Conservation (phyloP, 2,797 vertebrate genomes). For the Aphelocoma californica region DNA sequence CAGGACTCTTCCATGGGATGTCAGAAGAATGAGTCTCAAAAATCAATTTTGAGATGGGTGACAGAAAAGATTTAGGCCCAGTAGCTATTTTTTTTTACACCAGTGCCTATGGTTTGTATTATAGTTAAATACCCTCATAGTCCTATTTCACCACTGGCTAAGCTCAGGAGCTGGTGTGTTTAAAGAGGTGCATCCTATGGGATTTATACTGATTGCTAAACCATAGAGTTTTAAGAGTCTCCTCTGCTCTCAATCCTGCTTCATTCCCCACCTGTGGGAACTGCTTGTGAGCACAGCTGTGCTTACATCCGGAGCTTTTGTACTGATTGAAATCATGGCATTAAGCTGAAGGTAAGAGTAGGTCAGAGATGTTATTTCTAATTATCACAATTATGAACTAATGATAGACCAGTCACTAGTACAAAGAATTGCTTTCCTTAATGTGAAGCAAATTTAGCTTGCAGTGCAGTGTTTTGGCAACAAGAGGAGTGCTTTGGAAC, state of each 20-base stretch:
- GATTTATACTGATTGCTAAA: not conserved
- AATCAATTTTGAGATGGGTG: not conserved
- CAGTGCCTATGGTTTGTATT: not conserved
- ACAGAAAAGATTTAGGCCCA: not conserved
- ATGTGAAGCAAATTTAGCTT: not conserved
- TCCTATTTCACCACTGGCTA: not conserved
- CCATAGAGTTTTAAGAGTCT: not conserved
- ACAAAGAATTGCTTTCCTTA: not conserved
- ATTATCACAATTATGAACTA: not conserved
- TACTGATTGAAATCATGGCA: not conserved
- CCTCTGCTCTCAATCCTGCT: not conserved
- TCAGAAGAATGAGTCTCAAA: not conserved
- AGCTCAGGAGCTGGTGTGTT: not conserved
- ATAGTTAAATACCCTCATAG: not conserved
- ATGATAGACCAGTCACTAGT: not conserved
- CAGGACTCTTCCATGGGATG: not conserved
- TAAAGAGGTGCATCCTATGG: not conserved
- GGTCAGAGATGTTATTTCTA: conserved; percentile 7
- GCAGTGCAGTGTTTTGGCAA: not conserved
- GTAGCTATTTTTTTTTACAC: not conserved
- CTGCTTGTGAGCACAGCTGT: not conserved
- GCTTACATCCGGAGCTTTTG: not conserved
- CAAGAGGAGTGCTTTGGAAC: not conserved
- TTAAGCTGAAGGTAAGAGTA: not conserved
- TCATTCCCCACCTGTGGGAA: not conserved